These are phyloP conservation scores for Argopecten irradians DNA, from an alignment of 1,140 invertebrate genomes.

Conservation along the genomic window DNA sequence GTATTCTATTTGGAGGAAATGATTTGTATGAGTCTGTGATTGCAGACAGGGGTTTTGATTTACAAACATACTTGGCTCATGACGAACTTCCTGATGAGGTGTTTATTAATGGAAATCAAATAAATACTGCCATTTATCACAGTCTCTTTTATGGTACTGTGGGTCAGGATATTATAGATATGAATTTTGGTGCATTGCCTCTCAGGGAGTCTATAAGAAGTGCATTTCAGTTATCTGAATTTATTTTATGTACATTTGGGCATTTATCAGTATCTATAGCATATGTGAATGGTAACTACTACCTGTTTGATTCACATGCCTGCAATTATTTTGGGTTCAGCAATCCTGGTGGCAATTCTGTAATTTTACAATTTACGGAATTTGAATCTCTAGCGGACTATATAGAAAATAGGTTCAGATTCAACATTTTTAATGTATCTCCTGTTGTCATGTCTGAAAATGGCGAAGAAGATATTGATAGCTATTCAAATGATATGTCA, in stretches of 20 bases:
- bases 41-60: neutral
- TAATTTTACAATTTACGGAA: neutral
- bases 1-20: slow-evolving; percentile 13
- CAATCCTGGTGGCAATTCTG: neutral
- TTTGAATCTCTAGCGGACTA: neutral
- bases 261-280: neutral
- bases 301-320: slow-evolving; percentile 29
- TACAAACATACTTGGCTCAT: neutral
- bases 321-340: neutral
- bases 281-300: neutral
- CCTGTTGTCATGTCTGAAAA: neutral
- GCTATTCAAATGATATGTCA: neutral
- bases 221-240: slow-evolving; percentile 14
- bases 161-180: neutral
- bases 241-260: neutral
- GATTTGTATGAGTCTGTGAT: neutral
- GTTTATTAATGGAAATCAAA: neutral
- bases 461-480: neutral
- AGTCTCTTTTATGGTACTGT: neutral
- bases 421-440: neutral
- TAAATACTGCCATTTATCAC: neutral
- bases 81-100: neutral
- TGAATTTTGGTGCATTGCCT: neutral
- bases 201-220: neutral
- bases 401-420: neutral